phyloP scores from a whole-genome alignment of 1,140 invertebrate species.

The Venustaconcha ellipsiformis region DNA sequence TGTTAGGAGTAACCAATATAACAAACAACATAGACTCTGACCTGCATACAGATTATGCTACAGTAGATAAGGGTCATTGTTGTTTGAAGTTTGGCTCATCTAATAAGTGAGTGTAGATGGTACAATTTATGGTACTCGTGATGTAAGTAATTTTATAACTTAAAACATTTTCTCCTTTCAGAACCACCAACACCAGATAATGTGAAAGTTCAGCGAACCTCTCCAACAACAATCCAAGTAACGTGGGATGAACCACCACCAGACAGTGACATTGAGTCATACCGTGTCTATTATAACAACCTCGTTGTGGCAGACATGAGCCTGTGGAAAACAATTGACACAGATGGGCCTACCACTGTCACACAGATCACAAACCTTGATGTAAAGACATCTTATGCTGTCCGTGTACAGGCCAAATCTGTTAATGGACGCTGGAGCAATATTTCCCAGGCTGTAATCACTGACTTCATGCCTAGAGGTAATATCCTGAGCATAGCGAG shows the following conservation, averaged over 20 bases:
- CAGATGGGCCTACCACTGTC: conserved; percentile 58
- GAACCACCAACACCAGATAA: conserved; percentile 86
- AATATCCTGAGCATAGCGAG: conserved; percentile 1
- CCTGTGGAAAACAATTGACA: conserved; percentile 59
- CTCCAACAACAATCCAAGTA: conserved; percentile 88
- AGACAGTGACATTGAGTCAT: conserved; percentile 54
- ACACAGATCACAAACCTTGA: conserved; percentile 89
- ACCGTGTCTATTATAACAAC: conserved; percentile 19
- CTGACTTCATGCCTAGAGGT: conserved; percentile 41
- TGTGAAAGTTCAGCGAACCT: conserved; percentile 76
- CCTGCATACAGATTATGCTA: too few species aligned
- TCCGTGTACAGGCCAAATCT: conserved; percentile 77
- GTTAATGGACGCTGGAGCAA: conserved; percentile 62
- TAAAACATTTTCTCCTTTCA: conserved; percentile 26
- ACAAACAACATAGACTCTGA: too few species aligned
- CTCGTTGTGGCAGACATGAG: conserved; percentile 48
- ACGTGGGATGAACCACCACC: conserved; percentile 92
- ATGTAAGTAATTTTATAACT: too few species aligned
- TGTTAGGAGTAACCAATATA: too few species aligned
- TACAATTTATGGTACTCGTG: too few species aligned
- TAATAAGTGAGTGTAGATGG: too few species aligned
- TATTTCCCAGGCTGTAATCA: conserved; percentile 52
- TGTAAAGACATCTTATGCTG: conserved; percentile 90
- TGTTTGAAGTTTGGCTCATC: too few species aligned
- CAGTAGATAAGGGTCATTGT: too few species aligned